Evolutionary conservation across 2,888 invertebrate species (phyloP), one percentile per base, ranked within the genome.

Genomic region (Gryllus longicercus): DNA sequence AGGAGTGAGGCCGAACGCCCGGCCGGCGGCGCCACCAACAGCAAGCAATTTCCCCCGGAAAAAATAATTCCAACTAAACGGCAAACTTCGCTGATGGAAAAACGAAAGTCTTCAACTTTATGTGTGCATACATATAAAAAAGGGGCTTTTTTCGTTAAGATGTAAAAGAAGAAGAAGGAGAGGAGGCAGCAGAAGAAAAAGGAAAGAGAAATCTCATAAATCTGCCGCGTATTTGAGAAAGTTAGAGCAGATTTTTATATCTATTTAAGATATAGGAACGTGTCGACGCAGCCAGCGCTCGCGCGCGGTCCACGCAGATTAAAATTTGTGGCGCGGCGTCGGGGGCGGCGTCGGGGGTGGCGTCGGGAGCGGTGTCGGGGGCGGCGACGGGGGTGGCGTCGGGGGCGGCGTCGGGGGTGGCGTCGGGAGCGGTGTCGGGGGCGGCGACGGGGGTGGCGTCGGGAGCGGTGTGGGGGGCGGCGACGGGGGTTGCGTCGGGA

Each of bases 51-150:
- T 81, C 49, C 77, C 79, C 78, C 51, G 25, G 80, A 74, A 81
- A 81, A 80, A 81, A 81, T 81, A 81, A 81, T 81, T 79, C 81
- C 74, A 80, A 80, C 80, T 80, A 81, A 81, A 81, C 79, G 81
- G 80, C 79, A 80, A 81, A 81, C 81, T 81, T 80, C 74, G 79
- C 74, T 81, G 81, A 81, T 81, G 81, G 79, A 78, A 80, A 81
- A 81, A 80, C 81, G 81, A 81, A 80, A 80, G 76, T 80, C 81
- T 79, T 80, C 80, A 78, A 74, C 77, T 81, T 75, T 77, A 50
- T 63, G 77, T 49, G 77, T 25, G 49, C 50, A 50, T 77, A 38
- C 76, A 50, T 77, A 77, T 77, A 63, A 63, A 63, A 63, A 63
- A 14, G 16, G 63, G 63, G 16, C 75, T 78, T 75, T 78, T 50